Base-by-base conservation (phyloP, 2,888 invertebrate species). In the Idaea biselata region DNA sequence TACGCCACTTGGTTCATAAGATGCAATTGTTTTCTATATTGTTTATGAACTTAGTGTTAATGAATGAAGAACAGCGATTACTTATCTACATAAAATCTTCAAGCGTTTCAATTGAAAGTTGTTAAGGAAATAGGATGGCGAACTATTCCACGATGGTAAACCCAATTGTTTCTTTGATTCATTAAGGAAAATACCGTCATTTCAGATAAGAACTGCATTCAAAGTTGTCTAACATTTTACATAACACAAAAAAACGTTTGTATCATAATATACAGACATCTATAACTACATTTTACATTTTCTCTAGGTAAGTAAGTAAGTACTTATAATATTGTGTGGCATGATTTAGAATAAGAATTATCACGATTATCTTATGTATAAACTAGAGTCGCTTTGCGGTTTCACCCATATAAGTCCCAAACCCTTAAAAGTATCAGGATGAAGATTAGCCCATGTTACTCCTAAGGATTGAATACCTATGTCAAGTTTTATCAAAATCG, bases 21-120 rank as follows among this genome's bases (percentile, higher is more conserved):
- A 44, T 44, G 11, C 44, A 14, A 44, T n/a, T 8, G 44, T 8
- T 44, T 44, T 44, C 8, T 44, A 14, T 44, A 44, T 44, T 44
- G 44, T 44, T 44, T 8, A 44, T 14, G 44, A 14, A 44, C 44
- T 44, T 44, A 44, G 14, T 11, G 14, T 44, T 8, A 44, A 44
- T 11, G 11, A 44, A 44, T 44, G 44, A 44, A 6, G 3, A 44
- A 44, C 14, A 8, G 11, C 44, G 14, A 44, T 44, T 44, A 18
- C 16, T 56, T 56, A 56, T 56, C 56, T 56, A 18, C 16, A 56
- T 56, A 11, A 56, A 56, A 56, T 56, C 56, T 17, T 44, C 14
- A 18, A 14, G 18, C 56, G 56, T 56, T 18, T 56, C 56, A 56
- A 56, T 56, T 56, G 14, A 18, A 56, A 17, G 56, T 56, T 56